Evolutionary conservation across 2,888 invertebrate species (phyloP).

Genomic region (Argynnis bischoffii): DNA sequence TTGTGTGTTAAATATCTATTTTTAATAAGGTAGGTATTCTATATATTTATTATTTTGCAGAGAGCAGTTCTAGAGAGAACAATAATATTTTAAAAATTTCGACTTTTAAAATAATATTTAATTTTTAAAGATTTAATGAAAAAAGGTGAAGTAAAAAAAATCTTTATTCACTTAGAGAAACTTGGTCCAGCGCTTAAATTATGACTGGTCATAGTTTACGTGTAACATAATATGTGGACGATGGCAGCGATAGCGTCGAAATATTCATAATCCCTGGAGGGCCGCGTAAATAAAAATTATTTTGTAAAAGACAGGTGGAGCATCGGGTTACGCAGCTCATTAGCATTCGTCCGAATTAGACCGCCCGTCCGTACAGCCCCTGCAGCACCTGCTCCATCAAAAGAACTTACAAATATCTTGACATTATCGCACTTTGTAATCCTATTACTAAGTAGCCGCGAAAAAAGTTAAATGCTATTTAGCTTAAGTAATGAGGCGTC

Average conservation of each 20-base stretch:
- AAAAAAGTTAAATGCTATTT: conserved; percentile 41
- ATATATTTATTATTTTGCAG: neutral
- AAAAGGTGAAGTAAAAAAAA: conserved; percentile 4
- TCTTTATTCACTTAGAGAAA: conserved; percentile 29
- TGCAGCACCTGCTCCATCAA: conserved; percentile 70
- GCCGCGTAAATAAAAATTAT: conserved; percentile 77
- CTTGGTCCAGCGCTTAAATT: conserved; percentile 55
- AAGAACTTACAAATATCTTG: conserved; percentile 56
- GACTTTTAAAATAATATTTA: no score
- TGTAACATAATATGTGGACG: conserved; percentile 69
- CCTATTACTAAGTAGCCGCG: conserved; percentile 59
- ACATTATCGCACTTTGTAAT: conserved; percentile 68
- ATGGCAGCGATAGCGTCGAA: conserved; percentile 61
- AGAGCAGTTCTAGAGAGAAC: neutral
- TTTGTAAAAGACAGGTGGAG: conserved; percentile 76
- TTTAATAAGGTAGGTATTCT: neutral
- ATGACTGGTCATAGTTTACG: conserved; percentile 64
- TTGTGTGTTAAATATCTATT: neutral
- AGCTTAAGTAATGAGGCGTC: conserved; percentile 19
- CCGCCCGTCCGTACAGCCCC: conserved; percentile 50
- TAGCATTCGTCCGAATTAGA: conserved; percentile 74
- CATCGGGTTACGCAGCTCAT: conserved; percentile 73
- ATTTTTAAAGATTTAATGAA: no score
- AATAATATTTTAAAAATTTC: no score
- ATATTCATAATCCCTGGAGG: conserved; percentile 75